Evolutionary conservation across 1,140 invertebrate species (phyloP), one percentile per base, ranked within the genome.

Genomic region (Drosophila serrata): DNA sequence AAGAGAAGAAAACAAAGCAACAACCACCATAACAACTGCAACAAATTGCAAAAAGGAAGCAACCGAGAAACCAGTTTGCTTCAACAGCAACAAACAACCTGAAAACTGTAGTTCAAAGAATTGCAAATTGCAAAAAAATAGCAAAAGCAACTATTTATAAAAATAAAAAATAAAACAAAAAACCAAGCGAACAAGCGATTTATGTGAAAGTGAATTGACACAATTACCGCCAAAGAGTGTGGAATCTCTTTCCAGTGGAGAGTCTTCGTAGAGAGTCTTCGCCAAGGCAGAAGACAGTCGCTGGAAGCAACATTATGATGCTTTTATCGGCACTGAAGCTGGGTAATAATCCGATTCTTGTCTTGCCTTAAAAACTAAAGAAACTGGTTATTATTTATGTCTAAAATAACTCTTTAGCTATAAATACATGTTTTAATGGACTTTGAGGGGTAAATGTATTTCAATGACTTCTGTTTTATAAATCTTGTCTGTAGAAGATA

Each of bases 261-360:
- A 65, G 39, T 39, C 33, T 15, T 24, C n/a, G 46, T 11, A 3
- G 46, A 63, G 48, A 46, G 74, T 84, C 63, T 74, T 35, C 65
- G 39, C 33, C 33, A 17, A 46, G 46, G 31, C 12, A 37, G 51
- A 55, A 37, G 43, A 45, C 48, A 63, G 42, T 39, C 61, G 60
- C 60, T 51, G 79, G 76, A 58, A 60, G 58, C 72, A 67, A 90
- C 65, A 90, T 63, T 91, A 92, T 92, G 91, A 92, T 92, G 91
- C 91, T 92, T 68, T 73, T 92, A 91, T 92, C 91, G 79, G 91
- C 91, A 60, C 69, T 92, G 61, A 92, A 92, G 88, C 86, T 92
- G 91, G 91, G 91, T 92, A 92, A 81, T 31, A n/a, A 40, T 17
- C 8, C 15, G 11, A 61, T 61, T 61, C 37, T 62, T n/a, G 35